phyloP scores from a whole-genome alignment of 2,113 vertebrate species.

The Perognathus longimembris region DNA sequence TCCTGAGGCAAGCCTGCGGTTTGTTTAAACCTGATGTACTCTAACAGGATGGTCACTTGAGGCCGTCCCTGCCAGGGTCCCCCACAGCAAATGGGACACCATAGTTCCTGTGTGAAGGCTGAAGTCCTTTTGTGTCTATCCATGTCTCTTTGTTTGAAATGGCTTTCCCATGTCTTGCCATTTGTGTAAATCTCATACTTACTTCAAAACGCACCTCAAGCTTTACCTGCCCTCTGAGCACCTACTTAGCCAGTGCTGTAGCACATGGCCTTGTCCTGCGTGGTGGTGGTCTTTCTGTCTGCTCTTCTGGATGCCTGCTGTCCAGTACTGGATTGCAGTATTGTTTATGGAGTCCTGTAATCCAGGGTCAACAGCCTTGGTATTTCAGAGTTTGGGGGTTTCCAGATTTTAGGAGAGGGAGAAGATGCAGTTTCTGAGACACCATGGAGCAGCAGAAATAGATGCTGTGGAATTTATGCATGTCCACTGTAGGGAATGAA shows the following conservation, averaged over 20 bases:
- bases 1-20: background rate
- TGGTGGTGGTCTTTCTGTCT: background rate
- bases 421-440: background rate
- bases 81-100: background rate
- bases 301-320: background rate
- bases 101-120: background rate
- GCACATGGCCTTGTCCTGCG: background rate
- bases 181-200: background rate
- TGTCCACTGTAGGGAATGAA: background rate
- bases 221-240: background rate
- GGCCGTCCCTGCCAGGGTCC: background rate
- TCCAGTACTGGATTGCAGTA: background rate
- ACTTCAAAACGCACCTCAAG: background rate
- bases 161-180: background rate
- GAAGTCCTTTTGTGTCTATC: background rate
- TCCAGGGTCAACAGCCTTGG: background rate
- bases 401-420: conserved; percentile 26
- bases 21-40: background rate
- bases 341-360: background rate
- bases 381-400: background rate
- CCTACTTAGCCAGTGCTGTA: background rate
- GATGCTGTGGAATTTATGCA: background rate
- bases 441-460: background rate
- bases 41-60: too few species aligned
- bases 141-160: background rate